phyloP scores from a whole-genome alignment of 2,113 vertebrate genomes.

The Neodon shergylaensis region DNA sequence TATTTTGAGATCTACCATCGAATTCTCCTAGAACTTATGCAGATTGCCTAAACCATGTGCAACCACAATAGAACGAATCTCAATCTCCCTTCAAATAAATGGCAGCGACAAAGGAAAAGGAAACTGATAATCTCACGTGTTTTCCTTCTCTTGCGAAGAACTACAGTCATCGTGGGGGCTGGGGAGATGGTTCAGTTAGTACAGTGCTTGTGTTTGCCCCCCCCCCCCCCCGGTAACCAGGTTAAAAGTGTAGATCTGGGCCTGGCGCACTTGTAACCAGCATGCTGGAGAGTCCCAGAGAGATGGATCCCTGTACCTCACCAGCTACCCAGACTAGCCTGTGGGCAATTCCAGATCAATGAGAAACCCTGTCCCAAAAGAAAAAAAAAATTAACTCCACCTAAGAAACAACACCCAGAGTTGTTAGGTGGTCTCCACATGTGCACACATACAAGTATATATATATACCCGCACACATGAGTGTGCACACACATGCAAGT shows the following conservation, averaged over 20 bases:
- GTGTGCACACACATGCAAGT: too few species aligned
- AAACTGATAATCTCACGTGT: not conserved
- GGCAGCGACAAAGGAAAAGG: not conserved
- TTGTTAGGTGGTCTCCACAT: not conserved
- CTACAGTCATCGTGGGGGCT: not conserved
- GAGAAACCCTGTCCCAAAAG: not conserved
- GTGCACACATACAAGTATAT: not conserved
- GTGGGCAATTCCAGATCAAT: not conserved
- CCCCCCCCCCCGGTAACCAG: not conserved
- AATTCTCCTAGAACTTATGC: not conserved
- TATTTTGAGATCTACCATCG: not conserved
- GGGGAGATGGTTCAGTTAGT: not conserved
- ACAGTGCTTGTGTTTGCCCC: not conserved
- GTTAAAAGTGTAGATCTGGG: not conserved
- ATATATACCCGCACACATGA: not conserved
- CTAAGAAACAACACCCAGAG: not conserved
- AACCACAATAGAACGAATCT: not conserved
- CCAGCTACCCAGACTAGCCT: too few species aligned
- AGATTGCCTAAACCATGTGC: not conserved
- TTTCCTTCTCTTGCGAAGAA: not conserved
- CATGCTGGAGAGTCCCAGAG: not conserved
- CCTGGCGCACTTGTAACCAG: not conserved
- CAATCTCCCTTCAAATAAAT: not conserved
- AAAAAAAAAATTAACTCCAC: not conserved
- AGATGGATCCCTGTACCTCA: too few species aligned